Evolutionary conservation across 2,888 invertebrate genomes (phyloP), one percentile per base, ranked within the genome.

Genomic region (Hoplodrina blanda): DNA sequence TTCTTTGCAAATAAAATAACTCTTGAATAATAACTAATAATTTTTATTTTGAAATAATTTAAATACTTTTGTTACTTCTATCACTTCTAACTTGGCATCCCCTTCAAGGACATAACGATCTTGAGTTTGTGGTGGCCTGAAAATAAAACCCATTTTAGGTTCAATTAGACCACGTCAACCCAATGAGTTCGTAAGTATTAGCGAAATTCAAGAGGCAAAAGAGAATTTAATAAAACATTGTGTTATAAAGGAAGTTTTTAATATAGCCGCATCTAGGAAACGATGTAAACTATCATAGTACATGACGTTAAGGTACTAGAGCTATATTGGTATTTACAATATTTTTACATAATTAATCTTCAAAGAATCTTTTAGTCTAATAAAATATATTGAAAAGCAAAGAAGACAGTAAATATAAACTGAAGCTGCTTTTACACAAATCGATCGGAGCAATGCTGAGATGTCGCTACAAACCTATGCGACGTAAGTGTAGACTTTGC

Each of bases 401-500:
- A 81, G 62, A 71, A 80, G 82, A 83, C 85, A 81, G 79, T 85
- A 85, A 75, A 64, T 81, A 81, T 81, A 73, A 81, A 83, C 76
- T 85, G 82, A 81, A 77, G 80, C 72, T 71, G 76, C 74, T 70
- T 74, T 77, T 69, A 74, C 73, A 76, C 78, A 73, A 78, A 77
- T 76, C 69, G 78, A 60, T 70, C 76, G 82, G 80, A 78, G 84
- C 82, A 83, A 76, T 76, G 82, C 15, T 55, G 73, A 62, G 72
- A 63, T 64, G 68, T 69, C 75, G 78, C 79, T 85, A 89, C 91
- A 90, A 84, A 93, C 94, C 96, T 97, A 99, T 96, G 99, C 99
- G 96, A 99, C 98, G 96, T 99, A 99, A 85, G 98, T 98, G 97
- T 99, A 99, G 90, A 99, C 97, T 97, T 99, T 99, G 96, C 98